These are phyloP conservation scores for Nematolebias whitei DNA, from an alignment of 2,113 vertebrate genomes.

Conservation along the genomic window DNA sequence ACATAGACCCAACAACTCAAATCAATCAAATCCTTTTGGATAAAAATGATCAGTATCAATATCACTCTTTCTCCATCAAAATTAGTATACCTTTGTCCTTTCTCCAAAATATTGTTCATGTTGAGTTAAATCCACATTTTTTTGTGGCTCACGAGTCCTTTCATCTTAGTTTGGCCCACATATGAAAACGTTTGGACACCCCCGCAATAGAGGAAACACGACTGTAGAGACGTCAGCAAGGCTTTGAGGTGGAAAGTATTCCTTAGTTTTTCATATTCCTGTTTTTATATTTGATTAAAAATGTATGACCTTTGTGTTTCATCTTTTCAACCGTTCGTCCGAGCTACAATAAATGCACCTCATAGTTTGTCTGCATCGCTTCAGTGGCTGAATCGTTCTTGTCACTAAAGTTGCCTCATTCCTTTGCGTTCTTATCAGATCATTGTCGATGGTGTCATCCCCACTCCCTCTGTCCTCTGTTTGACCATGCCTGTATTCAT, in stretches of 20 bases:
- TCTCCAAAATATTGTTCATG: too few species aligned
- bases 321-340: conserved; percentile 15
- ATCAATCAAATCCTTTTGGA: too few species aligned
- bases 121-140: too few species aligned
- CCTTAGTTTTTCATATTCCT: conserved; percentile 16
- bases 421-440: conserved; percentile 20
- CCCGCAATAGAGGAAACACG: conserved; percentile 9
- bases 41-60: too few species aligned
- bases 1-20: too few species aligned
- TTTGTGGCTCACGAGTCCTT: too few species aligned
- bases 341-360: not conserved
- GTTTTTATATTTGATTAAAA: conserved; percentile 54
- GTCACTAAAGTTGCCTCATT: conserved; percentile 1
- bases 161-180: too few species aligned
- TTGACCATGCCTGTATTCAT: conserved; percentile 3
- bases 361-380: not conserved
- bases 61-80: too few species aligned
- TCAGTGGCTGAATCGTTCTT: not conserved
- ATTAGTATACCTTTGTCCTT: too few species aligned
- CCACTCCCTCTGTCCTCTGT: conserved; percentile 3
- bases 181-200: too few species aligned
- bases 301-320: conserved; percentile 42
- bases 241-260: conserved; percentile 30
- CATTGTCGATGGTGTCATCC: conserved; percentile 7
- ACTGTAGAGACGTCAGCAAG: conserved; percentile 24